Conservation (phyloP, 2,888 invertebrate genomes). For the Melangyna quadrimaculata region DNA sequence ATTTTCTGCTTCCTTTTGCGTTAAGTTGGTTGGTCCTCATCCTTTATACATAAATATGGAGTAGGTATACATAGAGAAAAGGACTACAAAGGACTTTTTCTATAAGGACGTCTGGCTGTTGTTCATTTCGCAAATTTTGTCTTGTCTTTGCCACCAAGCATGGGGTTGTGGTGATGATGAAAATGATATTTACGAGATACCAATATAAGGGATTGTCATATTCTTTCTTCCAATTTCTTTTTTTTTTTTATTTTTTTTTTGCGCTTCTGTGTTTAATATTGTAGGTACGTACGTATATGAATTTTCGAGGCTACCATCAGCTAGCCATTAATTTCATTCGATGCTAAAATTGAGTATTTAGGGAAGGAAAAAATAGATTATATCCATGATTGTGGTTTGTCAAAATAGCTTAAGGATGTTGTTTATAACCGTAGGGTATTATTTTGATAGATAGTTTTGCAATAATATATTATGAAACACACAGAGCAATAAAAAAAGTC, state of each 20-base stretch:
- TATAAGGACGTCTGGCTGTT: background rate
- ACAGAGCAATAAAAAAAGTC: slow-evolving; percentile 3
- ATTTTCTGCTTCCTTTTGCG: slow-evolving; percentile 65
- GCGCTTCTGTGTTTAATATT: background rate
- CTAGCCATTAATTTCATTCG: slow-evolving; percentile 62
- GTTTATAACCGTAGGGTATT: slow-evolving; percentile 30
- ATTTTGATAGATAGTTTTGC: slow-evolving; percentile 36
- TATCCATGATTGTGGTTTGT: slow-evolving; percentile 67
- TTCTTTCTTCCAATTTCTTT: too few species aligned
- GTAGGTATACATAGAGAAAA: background rate
- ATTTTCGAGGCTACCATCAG: background rate
- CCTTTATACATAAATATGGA: background rate
- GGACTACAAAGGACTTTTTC: background rate
- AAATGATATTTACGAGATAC: slow-evolving; percentile 64
- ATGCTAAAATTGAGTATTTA: slow-evolving; percentile 49
- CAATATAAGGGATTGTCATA: slow-evolving; percentile 35
- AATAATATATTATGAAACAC: slow-evolving; percentile 9
- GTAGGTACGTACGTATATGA: background rate
- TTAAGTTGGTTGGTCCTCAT: slow-evolving; percentile 26
- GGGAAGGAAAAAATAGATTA: slow-evolving; percentile 46
- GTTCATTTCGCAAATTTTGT: background rate
- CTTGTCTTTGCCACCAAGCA: slow-evolving; percentile 2
- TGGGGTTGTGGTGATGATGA: slow-evolving; percentile 50
- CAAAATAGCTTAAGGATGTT: slow-evolving; percentile 64
- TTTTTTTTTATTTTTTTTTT: slow-evolving; percentile 1